These are phyloP conservation scores for Epirrita christyi DNA, from an alignment of 2,888 invertebrate species.

Conservation along the genomic window DNA sequence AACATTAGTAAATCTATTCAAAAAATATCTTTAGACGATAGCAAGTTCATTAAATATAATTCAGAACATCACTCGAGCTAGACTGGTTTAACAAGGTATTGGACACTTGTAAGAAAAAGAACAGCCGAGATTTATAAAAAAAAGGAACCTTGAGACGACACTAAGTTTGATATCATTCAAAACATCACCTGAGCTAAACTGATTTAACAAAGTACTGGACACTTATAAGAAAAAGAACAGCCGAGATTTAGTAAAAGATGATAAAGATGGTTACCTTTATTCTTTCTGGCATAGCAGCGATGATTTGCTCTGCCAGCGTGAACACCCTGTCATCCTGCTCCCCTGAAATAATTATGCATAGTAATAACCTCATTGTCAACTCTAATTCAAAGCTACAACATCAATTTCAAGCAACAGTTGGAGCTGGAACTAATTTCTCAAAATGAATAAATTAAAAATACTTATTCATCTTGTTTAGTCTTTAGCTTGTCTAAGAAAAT, in stretches of 20 bases:
- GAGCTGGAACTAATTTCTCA: slow-evolving; percentile 10
- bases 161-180: too few relatives aligned
- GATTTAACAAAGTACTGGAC: too few relatives aligned
- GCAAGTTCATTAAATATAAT: too few relatives aligned
- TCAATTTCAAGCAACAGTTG: slow-evolving; percentile 17
- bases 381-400: slow-evolving; percentile 19
- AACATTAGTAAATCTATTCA: not conserved
- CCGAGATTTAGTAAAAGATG: too few relatives aligned
- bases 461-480: slow-evolving; percentile 1
- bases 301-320: slow-evolving; percentile 98
- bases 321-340: slow-evolving; percentile 96
- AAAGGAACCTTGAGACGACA: too few relatives aligned
- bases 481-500: slow-evolving; percentile 13
- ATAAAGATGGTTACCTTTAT: slow-evolving; percentile 98
- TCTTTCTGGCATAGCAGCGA: slow-evolving; percentile 98
- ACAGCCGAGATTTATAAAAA: too few relatives aligned
- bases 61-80: too few relatives aligned
- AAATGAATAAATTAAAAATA: slow-evolving; percentile 13
- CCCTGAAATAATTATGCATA: slow-evolving; percentile 86
- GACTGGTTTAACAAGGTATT: too few relatives aligned
- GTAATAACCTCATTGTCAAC: slow-evolving; percentile 52
- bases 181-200: too few relatives aligned
- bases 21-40: too few relatives aligned
- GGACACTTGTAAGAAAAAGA: too few relatives aligned
- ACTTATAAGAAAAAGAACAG: too few relatives aligned